These are phyloP conservation scores for Choreutis nemorana DNA, from an alignment of 2,888 invertebrate species.

Conservation along the genomic window DNA sequence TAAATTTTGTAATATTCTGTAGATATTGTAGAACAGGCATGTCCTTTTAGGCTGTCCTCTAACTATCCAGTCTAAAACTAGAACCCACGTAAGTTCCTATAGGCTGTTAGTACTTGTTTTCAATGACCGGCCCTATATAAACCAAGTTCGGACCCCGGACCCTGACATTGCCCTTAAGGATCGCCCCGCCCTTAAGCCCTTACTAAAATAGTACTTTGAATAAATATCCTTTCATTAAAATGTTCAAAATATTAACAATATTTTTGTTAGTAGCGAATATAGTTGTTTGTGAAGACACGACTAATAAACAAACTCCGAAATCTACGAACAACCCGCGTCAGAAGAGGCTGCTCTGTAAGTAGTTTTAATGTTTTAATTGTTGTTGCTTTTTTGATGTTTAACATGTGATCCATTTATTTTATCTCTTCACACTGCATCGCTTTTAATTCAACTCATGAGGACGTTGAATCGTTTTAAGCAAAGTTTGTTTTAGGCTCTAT, in stretches of 20 bases:
- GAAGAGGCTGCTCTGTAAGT: conserved; percentile 43
- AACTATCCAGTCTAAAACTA: conserved; percentile 44
- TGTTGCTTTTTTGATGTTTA: too few relatives aligned
- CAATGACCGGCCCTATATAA: conserved; percentile 48
- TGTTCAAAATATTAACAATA: conserved; percentile 26
- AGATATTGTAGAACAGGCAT: conserved; percentile 26
- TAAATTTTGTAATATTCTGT: too few relatives aligned
- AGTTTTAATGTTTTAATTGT: too few relatives aligned
- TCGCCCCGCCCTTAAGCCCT: too few relatives aligned
- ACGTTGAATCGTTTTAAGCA: too few relatives aligned
- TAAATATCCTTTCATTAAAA: too few relatives aligned
- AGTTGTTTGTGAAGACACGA: conserved; percentile 10
- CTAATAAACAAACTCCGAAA: conserved; percentile 8
- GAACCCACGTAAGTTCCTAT: conserved; percentile 52
- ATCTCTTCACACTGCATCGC: too few relatives aligned
- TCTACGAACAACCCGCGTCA: conserved; percentile 22
- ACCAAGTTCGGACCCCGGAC: conserved; percentile 43
- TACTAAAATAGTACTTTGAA: too few relatives aligned
- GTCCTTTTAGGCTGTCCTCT: conserved; percentile 51
- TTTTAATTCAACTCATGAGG: too few relatives aligned
- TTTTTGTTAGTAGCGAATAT: too few relatives aligned
- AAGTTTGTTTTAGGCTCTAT: too few relatives aligned
- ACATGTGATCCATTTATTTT: too few relatives aligned
- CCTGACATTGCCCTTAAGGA: conserved; percentile 55
- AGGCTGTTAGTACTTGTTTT: conserved; percentile 40